Conservation (phyloP, 2,888 invertebrate species). For the Amblyjoppa proteus region DNA sequence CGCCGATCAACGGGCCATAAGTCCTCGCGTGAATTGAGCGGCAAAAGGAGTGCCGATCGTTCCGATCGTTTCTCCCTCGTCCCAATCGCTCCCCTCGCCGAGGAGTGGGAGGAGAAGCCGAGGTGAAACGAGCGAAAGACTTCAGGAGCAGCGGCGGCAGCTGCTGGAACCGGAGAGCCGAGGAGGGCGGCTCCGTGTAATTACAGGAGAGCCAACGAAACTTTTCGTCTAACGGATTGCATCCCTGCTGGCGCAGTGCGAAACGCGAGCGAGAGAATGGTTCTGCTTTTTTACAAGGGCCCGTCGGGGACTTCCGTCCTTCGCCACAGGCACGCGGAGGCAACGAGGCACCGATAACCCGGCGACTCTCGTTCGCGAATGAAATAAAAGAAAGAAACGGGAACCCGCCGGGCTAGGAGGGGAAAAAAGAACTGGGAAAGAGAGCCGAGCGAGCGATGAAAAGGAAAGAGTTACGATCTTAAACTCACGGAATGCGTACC, state of each 20-base stretch:
- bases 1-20: conserved; percentile 66
- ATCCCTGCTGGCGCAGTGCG: conserved; percentile 65
- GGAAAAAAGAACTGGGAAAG: conserved; percentile 13
- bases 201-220: conserved; percentile 65
- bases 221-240: conserved; percentile 66
- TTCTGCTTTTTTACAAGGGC: conserved; percentile 57
- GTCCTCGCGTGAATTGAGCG: conserved; percentile 65
- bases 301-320: conserved; percentile 43
- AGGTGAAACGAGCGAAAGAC: conserved; percentile 45
- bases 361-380: conserved; percentile 59
- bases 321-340: conserved; percentile 14
- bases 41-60: conserved; percentile 66
- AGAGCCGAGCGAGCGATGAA: conserved; percentile 51
- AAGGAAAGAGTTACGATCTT: conserved; percentile 56
- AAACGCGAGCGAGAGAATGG: conserved; percentile 51
- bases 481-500: conserved; percentile 62
- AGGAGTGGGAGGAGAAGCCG: not conserved
- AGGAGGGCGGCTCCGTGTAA: conserved; percentile 57
- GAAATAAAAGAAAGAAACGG: conserved; percentile 49
- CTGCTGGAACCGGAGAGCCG: conserved; percentile 49
- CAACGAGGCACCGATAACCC: conserved; percentile 58
- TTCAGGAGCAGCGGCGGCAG: conserved; percentile 11
- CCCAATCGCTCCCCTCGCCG: conserved; percentile 20
- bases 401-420: conserved; percentile 29
- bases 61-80: conserved; percentile 53